Evolutionary conservation across 2,797 vertebrate genomes (phyloP).

Genomic region (Rallus crepitans): DNA sequence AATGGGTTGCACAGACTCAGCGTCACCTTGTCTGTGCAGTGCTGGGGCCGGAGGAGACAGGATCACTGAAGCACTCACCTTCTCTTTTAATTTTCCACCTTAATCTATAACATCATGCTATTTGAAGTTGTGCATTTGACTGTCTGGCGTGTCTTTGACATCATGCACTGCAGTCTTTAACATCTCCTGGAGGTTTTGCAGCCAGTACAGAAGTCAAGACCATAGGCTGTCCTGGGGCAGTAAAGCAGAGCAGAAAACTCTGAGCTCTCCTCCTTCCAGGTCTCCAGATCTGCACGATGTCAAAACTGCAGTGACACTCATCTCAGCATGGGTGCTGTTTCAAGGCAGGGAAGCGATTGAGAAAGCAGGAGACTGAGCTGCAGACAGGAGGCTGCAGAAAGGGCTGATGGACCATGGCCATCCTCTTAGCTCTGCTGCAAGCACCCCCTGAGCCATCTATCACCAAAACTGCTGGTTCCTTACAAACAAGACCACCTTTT

Average conservation of each 20-base stretch:
- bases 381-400: neutral
- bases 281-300: neutral
- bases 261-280: neutral
- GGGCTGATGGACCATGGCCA: neutral
- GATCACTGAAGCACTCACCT: neutral
- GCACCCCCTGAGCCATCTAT: neutral
- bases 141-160: neutral
- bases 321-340: neutral
- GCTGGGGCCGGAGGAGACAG: neutral
- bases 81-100: neutral
- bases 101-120: neutral
- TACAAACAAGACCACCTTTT: neutral
- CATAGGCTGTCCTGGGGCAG: neutral
- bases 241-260: neutral
- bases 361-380: neutral
- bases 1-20: neutral
- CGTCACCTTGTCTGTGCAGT: neutral
- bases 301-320: rapidly evolving
- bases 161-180: neutral
- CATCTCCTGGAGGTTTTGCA: neutral
- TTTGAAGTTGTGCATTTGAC: neutral
- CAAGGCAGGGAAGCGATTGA: neutral
- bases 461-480: neutral
- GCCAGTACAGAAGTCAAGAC: neutral
- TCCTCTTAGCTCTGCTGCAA: neutral